Evolutionary conservation across 2,888 invertebrate genomes (phyloP).

Genomic region (Lasioglossum pauxillum): DNA sequence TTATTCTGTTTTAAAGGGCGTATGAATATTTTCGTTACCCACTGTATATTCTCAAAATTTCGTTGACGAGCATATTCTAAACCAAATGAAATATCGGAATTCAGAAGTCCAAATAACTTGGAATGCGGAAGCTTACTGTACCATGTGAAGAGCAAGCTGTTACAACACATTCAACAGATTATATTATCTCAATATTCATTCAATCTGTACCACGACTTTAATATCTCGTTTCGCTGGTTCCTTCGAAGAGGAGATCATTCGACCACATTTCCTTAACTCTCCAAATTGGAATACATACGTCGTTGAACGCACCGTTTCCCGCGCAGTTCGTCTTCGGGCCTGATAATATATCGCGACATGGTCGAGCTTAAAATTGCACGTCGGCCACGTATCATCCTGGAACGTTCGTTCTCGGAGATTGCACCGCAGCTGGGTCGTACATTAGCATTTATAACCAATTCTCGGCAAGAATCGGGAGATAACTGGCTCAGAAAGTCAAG

Average conservation of each 20-base stretch:
- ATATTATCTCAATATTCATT: not conserved
- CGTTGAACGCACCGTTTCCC: not conserved
- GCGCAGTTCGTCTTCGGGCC: conserved; percentile 23
- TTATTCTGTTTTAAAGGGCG: no score
- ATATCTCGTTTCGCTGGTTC: not conserved
- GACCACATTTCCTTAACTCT: conserved; percentile 12
- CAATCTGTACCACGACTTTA: not conserved
- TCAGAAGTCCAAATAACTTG: no score
- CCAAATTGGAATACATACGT: conserved; percentile 2
- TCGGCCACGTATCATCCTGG: conserved; percentile 5
- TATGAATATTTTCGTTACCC: no score
- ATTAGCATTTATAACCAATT: conserved; percentile 81
- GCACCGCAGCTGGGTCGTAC: conserved; percentile 66
- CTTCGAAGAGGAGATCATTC: not conserved
- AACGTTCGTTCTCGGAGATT: conserved; percentile 51
- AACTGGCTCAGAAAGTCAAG: conserved; percentile 67
- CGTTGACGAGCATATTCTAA: not conserved
- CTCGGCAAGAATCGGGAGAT: conserved; percentile 75
- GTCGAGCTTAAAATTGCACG: conserved; percentile 56
- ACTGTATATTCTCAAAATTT: no score
- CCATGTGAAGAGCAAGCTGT: not conserved
- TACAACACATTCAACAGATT: not conserved
- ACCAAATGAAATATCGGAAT: no score
- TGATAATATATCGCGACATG: conserved; percentile 3
- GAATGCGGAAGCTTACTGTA: no score